Conservation (phyloP, 1,140 invertebrate species). For the Habropoda laboriosa region DNA sequence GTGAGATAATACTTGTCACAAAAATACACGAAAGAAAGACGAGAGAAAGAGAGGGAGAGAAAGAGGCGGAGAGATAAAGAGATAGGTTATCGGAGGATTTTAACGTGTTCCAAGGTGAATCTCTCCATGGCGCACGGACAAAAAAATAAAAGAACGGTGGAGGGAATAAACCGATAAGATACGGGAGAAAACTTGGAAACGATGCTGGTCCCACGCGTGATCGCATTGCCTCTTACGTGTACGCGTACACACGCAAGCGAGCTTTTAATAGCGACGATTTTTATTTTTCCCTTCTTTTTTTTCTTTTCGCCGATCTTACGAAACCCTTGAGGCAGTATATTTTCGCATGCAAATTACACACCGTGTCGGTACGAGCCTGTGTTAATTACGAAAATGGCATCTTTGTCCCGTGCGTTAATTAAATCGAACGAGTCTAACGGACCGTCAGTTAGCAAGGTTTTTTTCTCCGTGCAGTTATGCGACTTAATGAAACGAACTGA, state of each 20-base stretch:
- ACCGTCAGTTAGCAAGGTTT: background rate
- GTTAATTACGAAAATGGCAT: background rate
- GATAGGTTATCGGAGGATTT: slow-evolving; percentile 21
- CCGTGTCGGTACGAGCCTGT: background rate
- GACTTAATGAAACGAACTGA: slow-evolving; percentile 20
- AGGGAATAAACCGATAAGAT: slow-evolving; percentile 45
- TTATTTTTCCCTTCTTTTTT: no score
- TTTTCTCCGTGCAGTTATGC: slow-evolving; percentile 44
- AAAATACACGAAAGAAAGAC: slow-evolving; percentile 60
- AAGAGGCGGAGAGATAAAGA: slow-evolving; percentile 35
- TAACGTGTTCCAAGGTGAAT: slow-evolving; percentile 27
- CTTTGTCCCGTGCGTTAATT: background rate
- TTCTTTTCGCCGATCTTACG: no score
- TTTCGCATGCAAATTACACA: slow-evolving; percentile 2
- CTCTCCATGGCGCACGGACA: slow-evolving; percentile 42
- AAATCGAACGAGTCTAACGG: background rate
- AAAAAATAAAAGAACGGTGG: slow-evolving; percentile 38
- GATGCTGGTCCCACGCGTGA: background rate
- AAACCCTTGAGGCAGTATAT: no score
- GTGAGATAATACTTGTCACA: slow-evolving; percentile 81
- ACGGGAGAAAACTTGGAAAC: slow-evolving; percentile 6
- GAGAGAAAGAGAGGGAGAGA: no score
- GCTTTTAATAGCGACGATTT: background rate
- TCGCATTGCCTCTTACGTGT: no score
- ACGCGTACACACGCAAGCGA: background rate